A percentile compares a stretch with the other conserved stretches of the same genome.
phyloP scores from a whole-genome alignment of 2,797 vertebrate species.

The Sorex maritimensis region DNA sequence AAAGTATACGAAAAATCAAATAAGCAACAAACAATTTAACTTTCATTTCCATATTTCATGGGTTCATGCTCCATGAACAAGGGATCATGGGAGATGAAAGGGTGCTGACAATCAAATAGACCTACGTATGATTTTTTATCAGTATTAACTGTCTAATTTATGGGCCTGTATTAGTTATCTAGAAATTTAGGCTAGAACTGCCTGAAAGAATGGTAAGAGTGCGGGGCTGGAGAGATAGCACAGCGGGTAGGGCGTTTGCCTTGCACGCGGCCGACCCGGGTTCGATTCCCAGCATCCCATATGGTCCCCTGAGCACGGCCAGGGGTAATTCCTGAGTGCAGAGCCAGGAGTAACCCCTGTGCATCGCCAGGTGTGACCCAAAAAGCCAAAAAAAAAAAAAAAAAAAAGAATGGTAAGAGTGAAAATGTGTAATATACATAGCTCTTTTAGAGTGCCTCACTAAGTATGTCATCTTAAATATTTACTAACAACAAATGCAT shows the following conservation, averaged over 20 bases:
- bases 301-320: no score
- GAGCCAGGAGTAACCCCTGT: no score
- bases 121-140: neutral
- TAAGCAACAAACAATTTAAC: conserved; percentile 18
- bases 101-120: neutral
- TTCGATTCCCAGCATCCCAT: no score
- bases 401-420: neutral
- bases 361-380: no score
- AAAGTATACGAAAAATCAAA: neutral
- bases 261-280: no score
- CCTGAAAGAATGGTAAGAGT: neutral
- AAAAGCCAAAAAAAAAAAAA: no score
- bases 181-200: neutral
- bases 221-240: no score
- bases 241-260: no score
- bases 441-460: neutral
- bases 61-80: conserved; percentile 27
- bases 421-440: conserved; percentile 14
- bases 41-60: neutral
- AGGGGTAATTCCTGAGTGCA: no score
- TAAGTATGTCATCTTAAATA: neutral
- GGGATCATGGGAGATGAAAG: neutral
- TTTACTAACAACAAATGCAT: neutral
- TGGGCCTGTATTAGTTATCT: neutral
- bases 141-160: neutral